Percentiles rank a stretch among this genome's conserved stretches.
Conservation (phyloP, 2,797 vertebrate genomes). For the Coilia nasus region DNA sequence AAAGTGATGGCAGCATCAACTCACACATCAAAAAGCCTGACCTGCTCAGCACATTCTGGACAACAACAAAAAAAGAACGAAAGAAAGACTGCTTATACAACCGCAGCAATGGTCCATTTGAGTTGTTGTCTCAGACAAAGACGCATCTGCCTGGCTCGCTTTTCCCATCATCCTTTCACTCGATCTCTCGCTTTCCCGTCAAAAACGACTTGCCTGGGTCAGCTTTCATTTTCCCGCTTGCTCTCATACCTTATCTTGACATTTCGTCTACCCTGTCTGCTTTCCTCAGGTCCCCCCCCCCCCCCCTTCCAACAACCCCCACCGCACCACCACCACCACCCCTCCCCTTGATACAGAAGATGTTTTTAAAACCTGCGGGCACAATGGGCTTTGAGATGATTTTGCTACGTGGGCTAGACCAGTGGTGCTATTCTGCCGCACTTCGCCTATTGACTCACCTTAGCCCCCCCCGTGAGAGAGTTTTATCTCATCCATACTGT, state of each 20-base stretch:
- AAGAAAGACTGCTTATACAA: neutral
- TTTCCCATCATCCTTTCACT: conserved; percentile 15
- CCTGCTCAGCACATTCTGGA: neutral
- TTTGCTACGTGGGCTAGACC: neutral
- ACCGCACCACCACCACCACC: neutral
- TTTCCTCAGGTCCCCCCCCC: neutral
- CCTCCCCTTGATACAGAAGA: neutral
- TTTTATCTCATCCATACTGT: neutral
- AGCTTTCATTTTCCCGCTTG: conserved; percentile 19
- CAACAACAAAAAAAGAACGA: neutral
- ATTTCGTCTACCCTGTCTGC: neutral
- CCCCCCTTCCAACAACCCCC: neutral
- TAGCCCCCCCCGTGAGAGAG: neutral
- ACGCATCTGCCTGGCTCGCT: conserved; percentile 1
- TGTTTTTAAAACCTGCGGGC: neutral
- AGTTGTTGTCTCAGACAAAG: conserved; percentile 15
- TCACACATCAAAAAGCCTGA: neutral
- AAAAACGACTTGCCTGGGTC: conserved; percentile 15
- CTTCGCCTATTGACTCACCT: neutral
- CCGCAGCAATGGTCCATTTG: neutral
- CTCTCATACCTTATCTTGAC: conserved; percentile 7
- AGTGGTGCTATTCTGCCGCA: neutral
- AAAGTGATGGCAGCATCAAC: neutral
- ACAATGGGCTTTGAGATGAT: neutral
- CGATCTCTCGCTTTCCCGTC: conserved; percentile 18